Evolutionary conservation across 1,140 invertebrate species (phyloP), one percentile per base, ranked within the genome.

Genomic region (Ips typographus): DNA sequence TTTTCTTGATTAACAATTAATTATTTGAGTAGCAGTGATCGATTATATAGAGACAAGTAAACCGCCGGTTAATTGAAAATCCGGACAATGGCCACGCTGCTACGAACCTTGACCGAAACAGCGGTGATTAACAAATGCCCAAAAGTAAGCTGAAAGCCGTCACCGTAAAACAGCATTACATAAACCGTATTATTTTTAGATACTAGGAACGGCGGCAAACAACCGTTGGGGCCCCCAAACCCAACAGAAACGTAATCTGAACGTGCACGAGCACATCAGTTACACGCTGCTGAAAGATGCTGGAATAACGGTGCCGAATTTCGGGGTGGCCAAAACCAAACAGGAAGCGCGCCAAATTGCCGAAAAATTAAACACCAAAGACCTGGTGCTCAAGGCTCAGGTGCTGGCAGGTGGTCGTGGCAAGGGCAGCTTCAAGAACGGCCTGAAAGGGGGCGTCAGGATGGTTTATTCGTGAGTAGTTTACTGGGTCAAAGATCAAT

Each of bases 321-420:
- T 98, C 83, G 93, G 94, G 62, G 91, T 98, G 43, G 96, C 96
- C 1, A 90, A 89, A 76, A 91, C 89, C 55, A 85, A 90, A 49
- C 88, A 94, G 65, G 94, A 98, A 82, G 95, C 94, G 39, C 82
- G 83, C 37, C 87, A 94, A 76, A 89, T 94, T 79, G 95, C 95
- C 6, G 82, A 86, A 71, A 85, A 91, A 44, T 84, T 98, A 22
- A 91, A 94, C 71, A 88, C 90, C 22, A 92, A 92, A 75, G 93
- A 95, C 77, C 87, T 95, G 59, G 95, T 98, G 3, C 84, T 99
- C 49, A 98, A 98, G 82, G 96, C 96, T 37, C 96, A 98, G 85
- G 96, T 99, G n/a, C 85, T 98, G 64, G 94, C 96, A 73, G 96
- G 96, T 75, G 96, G 96, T 4, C 86, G 96, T 78, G 96, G 96